phyloP scores from a whole-genome alignment of 2,888 invertebrate genomes.

The Amphipoea lucens region DNA sequence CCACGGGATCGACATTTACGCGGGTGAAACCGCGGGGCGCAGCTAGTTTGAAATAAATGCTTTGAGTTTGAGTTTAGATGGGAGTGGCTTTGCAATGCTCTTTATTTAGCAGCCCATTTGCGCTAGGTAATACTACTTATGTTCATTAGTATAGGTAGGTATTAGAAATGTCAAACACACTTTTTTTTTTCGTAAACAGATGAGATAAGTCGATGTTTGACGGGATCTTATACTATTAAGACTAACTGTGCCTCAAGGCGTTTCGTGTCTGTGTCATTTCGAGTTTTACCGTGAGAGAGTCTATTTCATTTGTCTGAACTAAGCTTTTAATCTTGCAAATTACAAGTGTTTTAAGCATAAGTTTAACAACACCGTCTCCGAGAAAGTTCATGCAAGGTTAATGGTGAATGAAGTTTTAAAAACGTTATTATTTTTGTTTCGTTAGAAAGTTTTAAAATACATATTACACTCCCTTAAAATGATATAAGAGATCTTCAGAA shows the following conservation, averaged over 20 bases:
- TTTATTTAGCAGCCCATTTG: not conserved
- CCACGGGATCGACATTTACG: no score
- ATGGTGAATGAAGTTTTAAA: constrained; percentile 10
- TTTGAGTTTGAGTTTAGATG: no score
- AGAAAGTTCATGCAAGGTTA: constrained; percentile 7
- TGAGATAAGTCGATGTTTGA: not conserved
- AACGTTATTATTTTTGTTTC: not conserved
- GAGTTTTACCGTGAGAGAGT: constrained; percentile 13
- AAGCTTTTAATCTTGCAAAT: constrained; percentile 44
- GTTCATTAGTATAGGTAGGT: not conserved
- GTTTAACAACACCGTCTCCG: constrained; percentile 8
- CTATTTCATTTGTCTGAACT: constrained; percentile 33
- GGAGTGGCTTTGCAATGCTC: not conserved
- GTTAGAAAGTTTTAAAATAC: constrained; percentile 4
- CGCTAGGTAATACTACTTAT: not conserved
- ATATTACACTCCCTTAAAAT: constrained; percentile 1
- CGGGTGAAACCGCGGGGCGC: no score
- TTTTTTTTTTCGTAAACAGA: not conserved
- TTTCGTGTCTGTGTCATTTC: constrained; percentile 26
- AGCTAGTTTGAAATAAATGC: no score
- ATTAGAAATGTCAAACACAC: not conserved
- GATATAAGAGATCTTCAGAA: not conserved
- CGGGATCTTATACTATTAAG: constrained; percentile 49
- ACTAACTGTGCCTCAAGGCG: constrained; percentile 52
- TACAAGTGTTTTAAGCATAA: constrained; percentile 38